Evolutionary conservation across 2,797 vertebrate genomes (phyloP), one percentile per base, ranked within the genome.

Genomic region (Spheniscus humboldti): DNA sequence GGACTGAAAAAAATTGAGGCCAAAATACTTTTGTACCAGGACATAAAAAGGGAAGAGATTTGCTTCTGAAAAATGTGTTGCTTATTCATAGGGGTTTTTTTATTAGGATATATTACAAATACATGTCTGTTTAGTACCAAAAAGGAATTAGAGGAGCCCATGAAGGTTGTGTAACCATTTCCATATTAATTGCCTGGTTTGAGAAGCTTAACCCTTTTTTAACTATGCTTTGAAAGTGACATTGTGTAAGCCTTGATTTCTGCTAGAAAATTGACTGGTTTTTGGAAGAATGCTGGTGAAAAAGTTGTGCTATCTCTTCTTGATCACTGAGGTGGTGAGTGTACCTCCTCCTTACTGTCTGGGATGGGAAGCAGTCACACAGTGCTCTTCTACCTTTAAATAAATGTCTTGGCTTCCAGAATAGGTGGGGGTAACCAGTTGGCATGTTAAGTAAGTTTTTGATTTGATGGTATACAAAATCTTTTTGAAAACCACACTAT

Each of bases 151-250:
- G 74, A 77, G 43, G 30, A 95, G 59, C 39, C 79, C 28, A 6
- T 71, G 67, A 59, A 86, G 56, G 11, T 60, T 95, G 74, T 91
- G 86, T 90, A 92, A 95, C 82, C 28, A 59, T 90, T 92, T 95
- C 66, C 66, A 48, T 84, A 79, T 83, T 88, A 86, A 78, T 77
- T 88, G 53, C 30, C 37, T 73, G 20, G 12, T 88, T 72, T 78
- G 59, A 86, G 72, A 78, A 80, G 43, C 57, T 84, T 86, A 80
- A 78, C 79, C 37, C 57, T 63, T 94, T 90, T 84, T 43, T 1
- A 68, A 75, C 78, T 62, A 3, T 27, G 41, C 30, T 86, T 93
- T 63, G 60, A 7, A 79, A 62, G 28, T 68, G 33, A 10, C 35
- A 20, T 59, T 62, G 13, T 80, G 19, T 78, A 80, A 77, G 57